Evolutionary conservation across 2,797 vertebrate species (phyloP).

Genomic region (Phataginus tetradactyla): DNA sequence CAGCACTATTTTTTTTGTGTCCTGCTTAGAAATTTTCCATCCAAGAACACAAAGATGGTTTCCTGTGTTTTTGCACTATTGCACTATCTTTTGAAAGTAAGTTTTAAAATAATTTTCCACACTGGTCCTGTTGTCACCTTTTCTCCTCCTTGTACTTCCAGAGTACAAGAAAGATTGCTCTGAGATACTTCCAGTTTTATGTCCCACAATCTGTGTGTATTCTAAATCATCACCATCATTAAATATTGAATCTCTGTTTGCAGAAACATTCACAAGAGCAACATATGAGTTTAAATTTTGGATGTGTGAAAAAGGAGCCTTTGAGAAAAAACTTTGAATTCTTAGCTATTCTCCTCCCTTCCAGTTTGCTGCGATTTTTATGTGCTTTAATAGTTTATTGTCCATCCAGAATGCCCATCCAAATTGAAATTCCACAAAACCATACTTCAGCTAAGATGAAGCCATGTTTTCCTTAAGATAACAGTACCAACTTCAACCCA

Average conservation of each 20-base stretch:
- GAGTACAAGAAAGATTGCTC: background rate
- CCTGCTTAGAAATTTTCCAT: background rate
- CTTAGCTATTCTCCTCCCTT: background rate
- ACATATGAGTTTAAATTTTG: slow-evolving; percentile 19
- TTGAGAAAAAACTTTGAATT: slow-evolving; percentile 32
- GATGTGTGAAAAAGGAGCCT: background rate
- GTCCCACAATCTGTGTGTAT: background rate
- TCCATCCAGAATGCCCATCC: background rate
- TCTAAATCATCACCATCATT: background rate
- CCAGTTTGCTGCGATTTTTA: slow-evolving; percentile 33
- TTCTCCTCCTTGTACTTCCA: background rate
- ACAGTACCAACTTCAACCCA: background rate
- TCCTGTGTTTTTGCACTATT: background rate
- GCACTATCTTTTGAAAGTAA: slow-evolving; percentile 5
- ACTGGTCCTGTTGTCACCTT: background rate
- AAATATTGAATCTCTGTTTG: background rate
- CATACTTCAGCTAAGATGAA: background rate
- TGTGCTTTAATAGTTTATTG: slow-evolving; percentile 14
- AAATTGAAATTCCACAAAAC: background rate
- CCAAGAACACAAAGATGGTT: background rate
- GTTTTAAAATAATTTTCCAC: background rate
- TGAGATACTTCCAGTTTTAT: background rate
- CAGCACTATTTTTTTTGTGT: background rate
- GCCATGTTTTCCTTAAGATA: slow-evolving; percentile 27
- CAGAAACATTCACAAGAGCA: background rate